Percentiles rank a stretch among this genome's conserved stretches.
These are phyloP conservation scores for Platysternon megacephalum DNA, from an alignment of 2,113 vertebrate species.

Conservation along the genomic window DNA sequence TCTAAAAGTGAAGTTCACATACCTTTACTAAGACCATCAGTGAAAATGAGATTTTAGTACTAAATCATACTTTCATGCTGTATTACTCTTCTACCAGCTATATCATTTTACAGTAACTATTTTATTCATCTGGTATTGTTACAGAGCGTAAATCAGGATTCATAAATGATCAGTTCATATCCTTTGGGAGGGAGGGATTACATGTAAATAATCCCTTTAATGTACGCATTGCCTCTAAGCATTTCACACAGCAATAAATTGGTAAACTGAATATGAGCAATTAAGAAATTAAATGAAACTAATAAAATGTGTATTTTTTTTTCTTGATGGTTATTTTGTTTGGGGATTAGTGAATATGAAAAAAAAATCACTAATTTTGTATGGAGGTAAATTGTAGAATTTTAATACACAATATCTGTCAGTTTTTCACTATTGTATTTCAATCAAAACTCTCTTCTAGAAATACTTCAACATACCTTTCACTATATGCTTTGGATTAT, in stretches of 20 bases:
- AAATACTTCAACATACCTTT: constrained; percentile 57
- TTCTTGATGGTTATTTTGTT: constrained; percentile 82
- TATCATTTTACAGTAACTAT: constrained; percentile 71
- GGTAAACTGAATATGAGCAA: constrained; percentile 91
- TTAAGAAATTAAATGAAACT: constrained; percentile 89
- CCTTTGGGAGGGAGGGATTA: constrained; percentile 92
- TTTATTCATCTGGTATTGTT: constrained; percentile 78
- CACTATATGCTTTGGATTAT: constrained; percentile 14
- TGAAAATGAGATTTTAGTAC: constrained; percentile 61
- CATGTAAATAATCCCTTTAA: constrained; percentile 96
- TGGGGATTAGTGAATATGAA: constrained; percentile 78
- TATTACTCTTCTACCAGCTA: constrained; percentile 50
- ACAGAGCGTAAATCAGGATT: constrained; percentile 80
- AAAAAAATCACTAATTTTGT: constrained; percentile 59
- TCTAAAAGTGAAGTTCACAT: constrained; percentile 46
- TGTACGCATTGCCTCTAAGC: constrained; percentile 91
- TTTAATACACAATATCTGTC: constrained; percentile 65
- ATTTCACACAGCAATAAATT: constrained; percentile 92
- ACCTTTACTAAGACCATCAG: constrained; percentile 59
- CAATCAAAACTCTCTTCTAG: constrained; percentile 42
- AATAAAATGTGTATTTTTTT: constrained; percentile 86
- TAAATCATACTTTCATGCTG: constrained; percentile 58
- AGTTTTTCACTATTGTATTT: constrained; percentile 43
- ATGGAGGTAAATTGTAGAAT: constrained; percentile 51
- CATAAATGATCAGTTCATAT: constrained; percentile 83